Percentiles rank a stretch among this genome's conserved stretches.
Evolutionary conservation across 2,888 invertebrate genomes (phyloP).

Genomic region (Phymatocera aterrima): DNA sequence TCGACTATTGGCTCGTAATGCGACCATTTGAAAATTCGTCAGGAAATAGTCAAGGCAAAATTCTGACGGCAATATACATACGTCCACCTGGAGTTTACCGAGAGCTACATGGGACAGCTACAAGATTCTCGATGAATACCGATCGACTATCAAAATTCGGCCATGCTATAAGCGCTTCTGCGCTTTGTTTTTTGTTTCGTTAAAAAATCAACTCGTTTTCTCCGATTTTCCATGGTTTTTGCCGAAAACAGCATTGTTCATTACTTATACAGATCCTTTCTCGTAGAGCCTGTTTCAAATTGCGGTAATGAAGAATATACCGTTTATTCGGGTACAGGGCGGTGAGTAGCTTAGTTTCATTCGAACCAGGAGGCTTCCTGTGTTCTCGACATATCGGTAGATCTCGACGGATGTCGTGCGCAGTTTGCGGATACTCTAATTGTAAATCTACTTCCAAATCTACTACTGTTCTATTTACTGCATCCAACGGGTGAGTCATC

Average conservation of each 20-base stretch:
- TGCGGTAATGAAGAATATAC: slow-evolving; percentile 66
- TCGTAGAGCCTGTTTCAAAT: slow-evolving; percentile 62
- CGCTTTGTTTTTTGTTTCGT: slow-evolving; percentile 57
- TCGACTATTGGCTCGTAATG: too few species aligned
- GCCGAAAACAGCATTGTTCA: slow-evolving; percentile 60
- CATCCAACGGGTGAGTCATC: slow-evolving; percentile 55
- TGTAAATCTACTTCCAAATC: slow-evolving; percentile 65
- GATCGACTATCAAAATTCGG: slow-evolving; percentile 65
- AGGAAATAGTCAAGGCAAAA: too few species aligned
- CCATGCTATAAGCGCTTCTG: slow-evolving; percentile 54
- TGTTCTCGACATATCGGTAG: slow-evolving; percentile 64
- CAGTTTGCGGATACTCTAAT: slow-evolving; percentile 43
- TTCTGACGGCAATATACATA: too few species aligned
- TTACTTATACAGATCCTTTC: slow-evolving; percentile 67
- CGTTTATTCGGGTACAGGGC: slow-evolving; percentile 49
- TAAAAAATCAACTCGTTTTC: slow-evolving; percentile 67
- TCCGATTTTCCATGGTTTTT: slow-evolving; percentile 70
- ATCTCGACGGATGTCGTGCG: slow-evolving; percentile 65
- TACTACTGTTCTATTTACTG: too few species aligned
- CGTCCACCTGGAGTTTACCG: too few species aligned
- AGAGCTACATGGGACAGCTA: too few species aligned
- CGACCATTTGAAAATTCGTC: too few species aligned
- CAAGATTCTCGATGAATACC: slow-evolving; percentile 64
- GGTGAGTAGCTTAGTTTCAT: slow-evolving; percentile 57
- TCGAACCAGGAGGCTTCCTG: slow-evolving; percentile 50